Evolutionary conservation across 1,140 invertebrate genomes (phyloP).

Genomic region (Drosophila kohkoa): DNA sequence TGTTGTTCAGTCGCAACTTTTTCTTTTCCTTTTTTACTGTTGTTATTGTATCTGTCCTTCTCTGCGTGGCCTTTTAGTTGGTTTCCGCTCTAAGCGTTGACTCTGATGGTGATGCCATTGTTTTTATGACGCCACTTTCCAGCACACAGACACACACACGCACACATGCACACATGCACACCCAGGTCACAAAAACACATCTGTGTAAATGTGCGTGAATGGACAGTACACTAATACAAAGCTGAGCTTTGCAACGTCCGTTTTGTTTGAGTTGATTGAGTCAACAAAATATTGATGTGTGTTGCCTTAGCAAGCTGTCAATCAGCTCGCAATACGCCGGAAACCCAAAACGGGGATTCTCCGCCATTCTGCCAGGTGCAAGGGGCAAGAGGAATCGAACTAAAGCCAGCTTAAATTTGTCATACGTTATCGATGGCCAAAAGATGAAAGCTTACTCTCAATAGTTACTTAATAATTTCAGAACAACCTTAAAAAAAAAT

Average conservation of each 20-base stretch:
- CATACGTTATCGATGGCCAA: too few relatives aligned
- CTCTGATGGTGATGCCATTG: constrained; percentile 64
- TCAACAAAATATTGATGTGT: constrained; percentile 44
- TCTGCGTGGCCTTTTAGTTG: constrained; percentile 75
- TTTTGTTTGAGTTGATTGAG: constrained; percentile 44
- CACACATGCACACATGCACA: neutral
- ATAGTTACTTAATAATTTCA: too few relatives aligned
- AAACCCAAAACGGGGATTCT: constrained; percentile 10
- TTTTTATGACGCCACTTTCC: constrained; percentile 67
- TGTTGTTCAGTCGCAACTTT: neutral
- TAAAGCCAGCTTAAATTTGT: too few relatives aligned
- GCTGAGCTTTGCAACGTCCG: constrained; percentile 37
- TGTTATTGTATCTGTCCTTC: constrained; percentile 21
- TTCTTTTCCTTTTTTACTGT: constrained; percentile 10
- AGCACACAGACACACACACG: neutral
- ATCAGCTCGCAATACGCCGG: constrained; percentile 13
- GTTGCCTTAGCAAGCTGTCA: constrained; percentile 39
- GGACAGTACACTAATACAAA: constrained; percentile 23
- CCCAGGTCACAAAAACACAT: neutral
- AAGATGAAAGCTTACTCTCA: too few relatives aligned
- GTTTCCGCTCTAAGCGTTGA: constrained; percentile 68
- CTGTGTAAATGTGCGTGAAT: constrained; percentile 5
- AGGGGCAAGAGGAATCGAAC: too few relatives aligned
- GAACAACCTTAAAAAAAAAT: too few relatives aligned
- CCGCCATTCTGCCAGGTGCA: too few relatives aligned